These are phyloP conservation scores for Drosophila watanabei DNA, from an alignment of 1,140 invertebrate species.

Conservation along the genomic window DNA sequence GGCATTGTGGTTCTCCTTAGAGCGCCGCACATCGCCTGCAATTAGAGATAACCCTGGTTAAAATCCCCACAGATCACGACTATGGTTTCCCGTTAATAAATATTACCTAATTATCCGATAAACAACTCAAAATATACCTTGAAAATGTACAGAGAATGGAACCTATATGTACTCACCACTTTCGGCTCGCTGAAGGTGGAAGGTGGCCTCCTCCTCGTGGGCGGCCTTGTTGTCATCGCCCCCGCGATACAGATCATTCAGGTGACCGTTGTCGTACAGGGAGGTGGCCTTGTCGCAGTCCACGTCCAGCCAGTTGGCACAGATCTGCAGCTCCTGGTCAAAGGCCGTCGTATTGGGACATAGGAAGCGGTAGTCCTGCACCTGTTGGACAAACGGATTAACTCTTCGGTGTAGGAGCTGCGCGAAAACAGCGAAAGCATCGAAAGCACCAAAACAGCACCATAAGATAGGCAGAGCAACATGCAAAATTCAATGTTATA, in stretches of 20 bases:
- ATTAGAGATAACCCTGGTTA: slow-evolving; percentile 23
- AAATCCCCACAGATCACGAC: slow-evolving; percentile 13
- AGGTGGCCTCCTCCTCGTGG: slow-evolving; percentile 90
- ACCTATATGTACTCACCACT: slow-evolving; percentile 86
- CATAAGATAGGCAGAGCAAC: slow-evolving; percentile 77
- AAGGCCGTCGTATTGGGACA: slow-evolving; percentile 97
- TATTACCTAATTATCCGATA: background rate
- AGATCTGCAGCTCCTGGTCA: slow-evolving; percentile 96
- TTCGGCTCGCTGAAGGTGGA: slow-evolving; percentile 91
- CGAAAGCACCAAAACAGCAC: slow-evolving; percentile 64
- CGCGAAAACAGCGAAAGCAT: slow-evolving; percentile 56
- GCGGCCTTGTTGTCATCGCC: slow-evolving; percentile 88
- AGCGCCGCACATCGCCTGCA: slow-evolving; percentile 78
- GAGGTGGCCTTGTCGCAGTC: slow-evolving; percentile 93
- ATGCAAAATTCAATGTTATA: slow-evolving; percentile 78
- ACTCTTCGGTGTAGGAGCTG: slow-evolving; percentile 78
- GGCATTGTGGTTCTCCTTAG: slow-evolving; percentile 68
- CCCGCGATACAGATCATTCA: slow-evolving; percentile 91
- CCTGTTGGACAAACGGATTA: slow-evolving; percentile 86
- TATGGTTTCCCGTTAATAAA: background rate
- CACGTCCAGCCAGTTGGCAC: slow-evolving; percentile 95
- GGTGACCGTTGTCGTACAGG: slow-evolving; percentile 93
- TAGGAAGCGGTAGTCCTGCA: slow-evolving; percentile 93
- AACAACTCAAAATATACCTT: background rate
- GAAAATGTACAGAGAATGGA: background rate